Evolutionary conservation across 1,140 invertebrate genomes (phyloP).

Genomic region (Frieseomelitta varia): DNA sequence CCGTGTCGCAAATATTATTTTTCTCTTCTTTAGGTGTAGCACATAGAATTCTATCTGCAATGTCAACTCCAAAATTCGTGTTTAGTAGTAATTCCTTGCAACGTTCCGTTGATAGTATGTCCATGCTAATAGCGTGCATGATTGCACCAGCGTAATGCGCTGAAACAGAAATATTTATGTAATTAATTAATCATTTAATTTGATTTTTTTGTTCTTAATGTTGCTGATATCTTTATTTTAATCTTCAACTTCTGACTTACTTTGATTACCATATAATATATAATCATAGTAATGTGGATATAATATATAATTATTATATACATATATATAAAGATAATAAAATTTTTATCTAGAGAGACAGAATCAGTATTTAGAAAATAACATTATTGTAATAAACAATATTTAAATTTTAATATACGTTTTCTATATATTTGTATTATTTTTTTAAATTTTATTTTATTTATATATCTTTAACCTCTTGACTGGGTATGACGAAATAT

Average conservation of each 20-base stretch:
- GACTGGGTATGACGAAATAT: too few species aligned
- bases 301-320: background rate
- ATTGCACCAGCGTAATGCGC: slow-evolving; percentile 87
- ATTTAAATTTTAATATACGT: background rate
- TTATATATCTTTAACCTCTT: too few species aligned
- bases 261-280: background rate
- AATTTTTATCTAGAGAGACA: background rate
- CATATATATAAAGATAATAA: background rate
- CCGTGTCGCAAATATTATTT: slow-evolving; percentile 84
- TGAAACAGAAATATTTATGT: slow-evolving; percentile 73
- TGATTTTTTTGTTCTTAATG: background rate
- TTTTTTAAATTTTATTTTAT: too few species aligned
- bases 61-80: slow-evolving; percentile 60
- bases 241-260: too few species aligned
- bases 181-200: background rate
- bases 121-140: slow-evolving; percentile 88
- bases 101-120: slow-evolving; percentile 84
- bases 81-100: slow-evolving; percentile 79
- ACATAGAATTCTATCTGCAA: slow-evolving; percentile 74
- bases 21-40: slow-evolving; percentile 69
- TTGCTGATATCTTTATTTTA: background rate
- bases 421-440: too few species aligned
- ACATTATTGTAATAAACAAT: background rate
- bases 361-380: background rate
- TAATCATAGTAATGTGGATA: background rate